Percentiles rank a stretch among this genome's conserved stretches.
These are phyloP conservation scores for Rhagoletis zephyria DNA, from an alignment of 1,140 invertebrate species.

Conservation along the genomic window DNA sequence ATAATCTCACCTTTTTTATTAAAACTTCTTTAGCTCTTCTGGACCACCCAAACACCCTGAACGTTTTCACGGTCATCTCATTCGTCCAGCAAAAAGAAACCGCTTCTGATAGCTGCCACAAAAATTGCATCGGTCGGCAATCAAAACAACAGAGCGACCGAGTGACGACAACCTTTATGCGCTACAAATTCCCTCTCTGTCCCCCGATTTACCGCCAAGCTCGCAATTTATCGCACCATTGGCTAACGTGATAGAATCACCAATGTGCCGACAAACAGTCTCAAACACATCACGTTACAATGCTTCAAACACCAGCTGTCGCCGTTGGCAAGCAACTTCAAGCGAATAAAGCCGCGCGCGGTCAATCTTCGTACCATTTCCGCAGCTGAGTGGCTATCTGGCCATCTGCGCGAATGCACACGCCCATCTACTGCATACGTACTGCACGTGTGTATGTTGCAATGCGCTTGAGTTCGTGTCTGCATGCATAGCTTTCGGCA, in stretches of 20 bases:
- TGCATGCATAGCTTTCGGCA: neutral
- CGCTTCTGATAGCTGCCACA: neutral
- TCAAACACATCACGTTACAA: neutral
- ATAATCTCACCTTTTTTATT: neutral
- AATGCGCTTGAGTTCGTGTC: neutral
- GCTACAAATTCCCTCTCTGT: neutral
- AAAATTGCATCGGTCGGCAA: neutral
- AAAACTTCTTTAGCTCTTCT: neutral
- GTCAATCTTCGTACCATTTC: neutral
- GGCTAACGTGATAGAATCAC: constrained; percentile 1
- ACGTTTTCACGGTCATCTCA: no score
- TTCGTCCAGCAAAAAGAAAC: neutral
- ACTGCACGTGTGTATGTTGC: neutral
- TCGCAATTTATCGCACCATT: constrained; percentile 15
- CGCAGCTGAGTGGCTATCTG: neutral
- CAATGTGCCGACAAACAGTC: constrained; percentile 7
- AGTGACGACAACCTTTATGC: neutral
- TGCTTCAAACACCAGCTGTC: neutral
- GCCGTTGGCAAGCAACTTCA: neutral
- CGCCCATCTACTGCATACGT: neutral
- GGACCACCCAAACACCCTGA: neutral
- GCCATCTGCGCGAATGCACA: neutral
- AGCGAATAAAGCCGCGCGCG: neutral
- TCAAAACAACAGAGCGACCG: neutral
- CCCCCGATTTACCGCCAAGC: neutral